These are phyloP conservation scores for Lottia gigantea DNA, from an alignment of 2,888 invertebrate genomes.

Conservation along the genomic window DNA sequence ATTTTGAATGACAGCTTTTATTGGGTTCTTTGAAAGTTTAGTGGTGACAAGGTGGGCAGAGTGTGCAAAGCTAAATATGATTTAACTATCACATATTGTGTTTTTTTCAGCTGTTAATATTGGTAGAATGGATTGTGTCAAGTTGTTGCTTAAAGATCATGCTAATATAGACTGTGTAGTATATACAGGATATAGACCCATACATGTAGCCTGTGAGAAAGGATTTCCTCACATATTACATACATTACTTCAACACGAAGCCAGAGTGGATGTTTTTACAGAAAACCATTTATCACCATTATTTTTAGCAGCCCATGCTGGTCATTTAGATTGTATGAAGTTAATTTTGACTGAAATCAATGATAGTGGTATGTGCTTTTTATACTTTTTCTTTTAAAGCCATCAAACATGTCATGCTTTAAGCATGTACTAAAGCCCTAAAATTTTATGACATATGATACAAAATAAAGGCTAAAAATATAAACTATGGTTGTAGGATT, in stretches of 20 bases:
- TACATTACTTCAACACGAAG: conserved; percentile 43
- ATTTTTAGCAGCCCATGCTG: conserved; percentile 64
- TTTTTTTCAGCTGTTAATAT: conserved; percentile 47
- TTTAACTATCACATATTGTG: too few species aligned
- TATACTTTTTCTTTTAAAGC: background rate
- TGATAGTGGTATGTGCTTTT: conserved; percentile 34
- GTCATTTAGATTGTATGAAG: conserved; percentile 55
- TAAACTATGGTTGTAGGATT: too few species aligned
- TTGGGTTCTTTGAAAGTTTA: too few species aligned
- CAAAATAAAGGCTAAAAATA: too few species aligned
- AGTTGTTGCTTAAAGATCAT: conserved; percentile 46
- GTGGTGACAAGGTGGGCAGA: too few species aligned
- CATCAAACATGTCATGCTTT: too few species aligned
- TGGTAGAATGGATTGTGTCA: conserved; percentile 45
- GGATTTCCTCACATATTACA: conserved; percentile 39
- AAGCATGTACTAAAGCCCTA: too few species aligned
- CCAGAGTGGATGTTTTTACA: conserved; percentile 44
- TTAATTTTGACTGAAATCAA: conserved; percentile 52
- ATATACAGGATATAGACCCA: conserved; percentile 55
- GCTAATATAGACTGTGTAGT: conserved; percentile 51
- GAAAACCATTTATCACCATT: conserved; percentile 62
- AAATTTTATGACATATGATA: too few species aligned
- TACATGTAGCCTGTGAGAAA: conserved; percentile 54
- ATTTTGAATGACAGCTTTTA: too few species aligned
- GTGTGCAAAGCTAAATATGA: too few species aligned